Conservation (phyloP, 2,113 vertebrate genomes). For the Coturnix japonica region DNA sequence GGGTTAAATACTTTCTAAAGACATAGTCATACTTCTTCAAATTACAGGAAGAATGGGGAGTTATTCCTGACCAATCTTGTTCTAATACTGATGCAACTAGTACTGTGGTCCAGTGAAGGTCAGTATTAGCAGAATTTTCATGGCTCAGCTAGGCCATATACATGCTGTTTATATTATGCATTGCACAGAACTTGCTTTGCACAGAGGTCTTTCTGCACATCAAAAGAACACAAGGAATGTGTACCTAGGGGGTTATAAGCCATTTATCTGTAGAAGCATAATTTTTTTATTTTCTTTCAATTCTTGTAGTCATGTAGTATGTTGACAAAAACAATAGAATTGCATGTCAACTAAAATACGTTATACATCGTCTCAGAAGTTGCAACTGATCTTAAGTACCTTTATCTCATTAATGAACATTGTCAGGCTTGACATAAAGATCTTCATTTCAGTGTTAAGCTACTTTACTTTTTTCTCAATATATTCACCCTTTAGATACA, state of each 20-base stretch:
- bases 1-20: neutral
- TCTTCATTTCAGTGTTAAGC: neutral
- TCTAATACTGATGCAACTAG: constrained; percentile 14
- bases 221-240: constrained; percentile 9
- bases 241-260: neutral
- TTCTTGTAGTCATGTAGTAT: neutral
- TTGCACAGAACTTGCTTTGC: neutral
- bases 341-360: neutral
- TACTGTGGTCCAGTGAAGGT: neutral
- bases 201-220: neutral
- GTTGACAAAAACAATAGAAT: neutral
- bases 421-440: neutral
- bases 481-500: neutral
- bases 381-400: neutral
- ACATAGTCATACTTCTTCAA: neutral
- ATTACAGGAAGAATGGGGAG: neutral
- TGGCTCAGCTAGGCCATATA: constrained; percentile 10
- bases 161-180: constrained; percentile 6
- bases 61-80: neutral
- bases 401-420: constrained; percentile 20
- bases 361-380: neutral
- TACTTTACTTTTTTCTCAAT: neutral
- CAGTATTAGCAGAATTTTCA: neutral
- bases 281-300: neutral
- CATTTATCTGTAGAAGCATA: neutral